Evolutionary conservation across 2,797 vertebrate genomes (phyloP).

Genomic region (Sebastes variabilis): DNA sequence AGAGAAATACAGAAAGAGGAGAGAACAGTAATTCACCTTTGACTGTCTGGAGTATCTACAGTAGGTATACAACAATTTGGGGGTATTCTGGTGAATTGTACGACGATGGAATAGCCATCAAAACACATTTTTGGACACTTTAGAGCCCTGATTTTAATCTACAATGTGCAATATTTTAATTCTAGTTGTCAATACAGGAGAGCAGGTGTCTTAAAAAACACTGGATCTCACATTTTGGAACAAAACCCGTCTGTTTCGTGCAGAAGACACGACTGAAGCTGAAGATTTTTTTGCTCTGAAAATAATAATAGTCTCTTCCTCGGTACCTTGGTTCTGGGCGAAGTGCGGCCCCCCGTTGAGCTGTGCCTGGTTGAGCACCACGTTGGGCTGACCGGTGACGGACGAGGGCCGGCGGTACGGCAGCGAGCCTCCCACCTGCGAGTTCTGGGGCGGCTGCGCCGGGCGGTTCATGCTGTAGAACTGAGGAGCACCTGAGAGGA

Average conservation of each 20-base stretch:
- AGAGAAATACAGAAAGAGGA: background rate
- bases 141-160: fast-evolving
- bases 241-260: no score
- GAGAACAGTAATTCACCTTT: background rate
- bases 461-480: slow-evolving; percentile 99
- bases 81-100: background rate
- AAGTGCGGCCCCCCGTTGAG: slow-evolving; percentile 94
- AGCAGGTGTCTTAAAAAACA: no score
- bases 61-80: background rate
- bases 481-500: slow-evolving; percentile 88
- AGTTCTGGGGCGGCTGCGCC: slow-evolving; percentile 82
- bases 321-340: slow-evolving; percentile 91
- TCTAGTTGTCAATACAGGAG: no score
- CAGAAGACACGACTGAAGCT: no score
- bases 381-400: slow-evolving; percentile 90
- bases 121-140: no score
- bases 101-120: no score
- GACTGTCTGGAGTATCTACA: background rate
- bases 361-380: slow-evolving; percentile 85
- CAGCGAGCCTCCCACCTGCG: slow-evolving; percentile 92
- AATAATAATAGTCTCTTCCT: fast-evolving
- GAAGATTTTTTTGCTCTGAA: no score
- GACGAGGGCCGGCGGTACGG: slow-evolving; percentile 95
- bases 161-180: no score
- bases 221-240: no score